Conservation (phyloP, 1,140 invertebrate species). For the Lordiphosa collinella region DNA sequence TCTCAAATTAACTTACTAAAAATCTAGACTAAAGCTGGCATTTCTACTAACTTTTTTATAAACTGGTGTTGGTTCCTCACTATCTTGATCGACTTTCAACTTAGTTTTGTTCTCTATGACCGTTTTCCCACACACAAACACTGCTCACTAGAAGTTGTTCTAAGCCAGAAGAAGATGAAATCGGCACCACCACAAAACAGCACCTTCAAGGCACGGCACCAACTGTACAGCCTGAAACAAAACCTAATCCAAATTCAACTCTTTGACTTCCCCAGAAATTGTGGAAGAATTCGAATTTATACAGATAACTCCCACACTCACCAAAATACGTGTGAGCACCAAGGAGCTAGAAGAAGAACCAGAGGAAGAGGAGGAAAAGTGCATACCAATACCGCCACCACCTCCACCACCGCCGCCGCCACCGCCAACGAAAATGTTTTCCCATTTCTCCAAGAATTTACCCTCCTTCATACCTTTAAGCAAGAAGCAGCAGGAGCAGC, state of each 20-base stretch:
- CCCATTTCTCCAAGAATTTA: conserved; percentile 78
- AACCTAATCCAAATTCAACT: conserved; percentile 27
- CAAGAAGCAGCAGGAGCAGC: conserved; percentile 53
- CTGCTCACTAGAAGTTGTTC: not conserved
- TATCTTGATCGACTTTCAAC: conserved; percentile 23
- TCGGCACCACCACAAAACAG: not conserved
- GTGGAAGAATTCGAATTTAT: conserved; percentile 85
- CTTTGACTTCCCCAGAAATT: conserved; percentile 41
- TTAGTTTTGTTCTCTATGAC: conserved; percentile 20
- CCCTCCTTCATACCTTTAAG: conserved; percentile 80
- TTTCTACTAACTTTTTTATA: conserved; percentile 33
- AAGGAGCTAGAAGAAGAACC: conserved; percentile 72
- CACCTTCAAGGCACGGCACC: conserved; percentile 33
- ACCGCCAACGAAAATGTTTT: conserved; percentile 76
- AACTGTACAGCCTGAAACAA: conserved; percentile 5
- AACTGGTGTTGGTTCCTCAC: conserved; percentile 56
- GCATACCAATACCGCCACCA: conserved; percentile 1
- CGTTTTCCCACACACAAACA: conserved; percentile 12
- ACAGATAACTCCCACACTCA: conserved; percentile 88
- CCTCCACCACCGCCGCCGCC: conserved; percentile 9
- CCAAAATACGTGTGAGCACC: conserved; percentile 88
- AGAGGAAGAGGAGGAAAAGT: conserved; percentile 14
- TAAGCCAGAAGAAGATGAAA: not conserved
- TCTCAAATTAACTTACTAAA: not conserved
- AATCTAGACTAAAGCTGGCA: conserved; percentile 22